Percentiles rank a stretch among this genome's conserved stretches.
These are phyloP conservation scores for Carettochelys insculpta DNA, from an alignment of 2,113 vertebrate species.

Conservation along the genomic window DNA sequence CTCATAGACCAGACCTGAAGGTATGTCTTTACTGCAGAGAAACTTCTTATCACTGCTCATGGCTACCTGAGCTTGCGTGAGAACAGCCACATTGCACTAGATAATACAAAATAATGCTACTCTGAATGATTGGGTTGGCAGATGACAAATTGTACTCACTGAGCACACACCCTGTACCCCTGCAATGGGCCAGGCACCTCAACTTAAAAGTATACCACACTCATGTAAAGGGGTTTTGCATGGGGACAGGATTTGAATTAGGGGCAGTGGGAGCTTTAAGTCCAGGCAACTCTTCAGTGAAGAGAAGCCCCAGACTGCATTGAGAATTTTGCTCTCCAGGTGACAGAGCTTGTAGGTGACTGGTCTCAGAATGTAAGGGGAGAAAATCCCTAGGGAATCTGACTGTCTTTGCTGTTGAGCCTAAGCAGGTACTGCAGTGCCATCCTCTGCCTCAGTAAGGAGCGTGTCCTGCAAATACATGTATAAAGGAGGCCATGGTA, in stretches of 20 bases:
- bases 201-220: neutral
- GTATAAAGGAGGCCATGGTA: neutral
- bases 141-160: neutral
- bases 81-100: neutral
- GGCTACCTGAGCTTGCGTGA: neutral
- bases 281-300: neutral
- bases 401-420: neutral
- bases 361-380: neutral
- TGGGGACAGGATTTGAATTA: neutral
- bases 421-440: neutral
- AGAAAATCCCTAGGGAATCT: neutral
- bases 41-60: neutral
- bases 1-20: neutral
- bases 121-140: neutral
- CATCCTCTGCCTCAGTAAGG: neutral
- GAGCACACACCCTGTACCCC: neutral
- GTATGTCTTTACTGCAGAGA: neutral
- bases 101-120: neutral
- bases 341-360: neutral
- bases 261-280: neutral
- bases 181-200: neutral
- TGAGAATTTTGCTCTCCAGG: neutral
- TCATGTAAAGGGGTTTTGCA: neutral
- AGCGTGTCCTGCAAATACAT: neutral
- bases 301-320: neutral